Conservation (phyloP, 1,140 invertebrate genomes). For the Diabrotica undecimpunctata region DNA sequence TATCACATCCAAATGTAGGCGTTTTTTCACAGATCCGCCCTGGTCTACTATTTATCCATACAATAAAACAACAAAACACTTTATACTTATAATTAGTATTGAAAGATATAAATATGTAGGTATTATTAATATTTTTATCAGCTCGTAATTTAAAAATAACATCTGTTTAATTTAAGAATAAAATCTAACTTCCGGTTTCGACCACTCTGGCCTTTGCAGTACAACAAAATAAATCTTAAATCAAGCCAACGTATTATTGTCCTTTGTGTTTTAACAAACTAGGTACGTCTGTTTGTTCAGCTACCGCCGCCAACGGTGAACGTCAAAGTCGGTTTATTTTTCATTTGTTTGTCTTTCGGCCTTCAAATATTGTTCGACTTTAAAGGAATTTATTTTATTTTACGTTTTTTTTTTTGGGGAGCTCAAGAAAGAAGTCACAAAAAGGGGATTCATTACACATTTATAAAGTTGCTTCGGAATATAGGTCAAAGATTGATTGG, state of each 20-base stretch:
- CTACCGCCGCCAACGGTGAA: background rate
- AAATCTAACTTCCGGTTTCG: too few species aligned
- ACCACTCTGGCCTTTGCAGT: background rate
- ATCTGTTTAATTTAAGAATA: too few species aligned
- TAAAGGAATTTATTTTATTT: background rate
- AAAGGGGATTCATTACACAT: background rate
- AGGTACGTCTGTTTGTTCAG: background rate
- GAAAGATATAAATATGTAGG: too few species aligned
- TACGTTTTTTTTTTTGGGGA: too few species aligned
- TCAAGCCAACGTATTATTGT: constrained; percentile 4
- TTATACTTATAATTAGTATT: too few species aligned
- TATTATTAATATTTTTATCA: too few species aligned
- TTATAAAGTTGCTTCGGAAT: background rate
- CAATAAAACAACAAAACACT: too few species aligned
- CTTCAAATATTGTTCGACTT: background rate
- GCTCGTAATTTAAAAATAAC: too few species aligned
- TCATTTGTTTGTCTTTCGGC: constrained; percentile 1
- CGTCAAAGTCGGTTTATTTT: background rate
- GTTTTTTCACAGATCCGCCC: too few species aligned
- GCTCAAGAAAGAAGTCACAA: background rate
- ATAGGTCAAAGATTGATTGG: background rate
- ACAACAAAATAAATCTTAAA: constrained; percentile 11
- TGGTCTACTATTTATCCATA: too few species aligned
- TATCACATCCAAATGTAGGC: too few species aligned
- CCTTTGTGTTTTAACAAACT: constrained; percentile 2